A percentile compares a stretch with the other conserved stretches of the same genome.
Conservation (phyloP, 2,113 vertebrate species). For the Chaenocephalus aceratus region DNA sequence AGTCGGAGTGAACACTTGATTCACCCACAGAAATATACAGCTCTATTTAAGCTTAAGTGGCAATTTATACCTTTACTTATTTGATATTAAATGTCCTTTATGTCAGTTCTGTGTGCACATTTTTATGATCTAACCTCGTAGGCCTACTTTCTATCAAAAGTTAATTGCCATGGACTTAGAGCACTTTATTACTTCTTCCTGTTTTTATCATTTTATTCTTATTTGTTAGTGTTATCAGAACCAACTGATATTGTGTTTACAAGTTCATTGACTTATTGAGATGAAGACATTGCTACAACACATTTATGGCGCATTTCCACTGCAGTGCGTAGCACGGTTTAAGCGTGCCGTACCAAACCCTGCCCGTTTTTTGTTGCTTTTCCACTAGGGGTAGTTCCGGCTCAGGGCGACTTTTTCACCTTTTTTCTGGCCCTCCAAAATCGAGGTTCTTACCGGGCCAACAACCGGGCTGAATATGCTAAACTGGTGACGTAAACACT, state of each 20-base stretch:
- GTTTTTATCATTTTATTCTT: not conserved
- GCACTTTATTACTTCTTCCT: not conserved
- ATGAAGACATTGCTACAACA: not conserved
- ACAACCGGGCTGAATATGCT: too few relatives aligned
- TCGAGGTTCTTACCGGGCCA: too few relatives aligned
- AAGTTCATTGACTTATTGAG: not conserved
- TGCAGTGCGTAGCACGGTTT: too few relatives aligned
- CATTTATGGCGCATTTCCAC: too few relatives aligned
- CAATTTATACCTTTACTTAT: not conserved
- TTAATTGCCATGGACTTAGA: not conserved
- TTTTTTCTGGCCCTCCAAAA: too few relatives aligned
- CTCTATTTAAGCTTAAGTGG: not conserved
- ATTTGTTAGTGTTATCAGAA: too few relatives aligned
- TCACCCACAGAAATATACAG: slow-evolving; percentile 6
- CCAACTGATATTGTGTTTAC: not conserved
- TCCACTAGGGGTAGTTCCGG: too few relatives aligned
- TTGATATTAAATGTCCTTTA: not conserved
- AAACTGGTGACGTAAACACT: too few relatives aligned
- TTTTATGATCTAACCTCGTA: not conserved
- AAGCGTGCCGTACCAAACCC: too few relatives aligned
- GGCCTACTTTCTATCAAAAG: too few relatives aligned
- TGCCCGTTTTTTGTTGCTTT: too few relatives aligned
- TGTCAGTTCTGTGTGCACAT: not conserved
- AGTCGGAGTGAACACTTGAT: not conserved
- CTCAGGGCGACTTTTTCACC: too few relatives aligned